Evolutionary conservation across 2,888 invertebrate species (phyloP).

Genomic region (Ormyrus pomaceus): DNA sequence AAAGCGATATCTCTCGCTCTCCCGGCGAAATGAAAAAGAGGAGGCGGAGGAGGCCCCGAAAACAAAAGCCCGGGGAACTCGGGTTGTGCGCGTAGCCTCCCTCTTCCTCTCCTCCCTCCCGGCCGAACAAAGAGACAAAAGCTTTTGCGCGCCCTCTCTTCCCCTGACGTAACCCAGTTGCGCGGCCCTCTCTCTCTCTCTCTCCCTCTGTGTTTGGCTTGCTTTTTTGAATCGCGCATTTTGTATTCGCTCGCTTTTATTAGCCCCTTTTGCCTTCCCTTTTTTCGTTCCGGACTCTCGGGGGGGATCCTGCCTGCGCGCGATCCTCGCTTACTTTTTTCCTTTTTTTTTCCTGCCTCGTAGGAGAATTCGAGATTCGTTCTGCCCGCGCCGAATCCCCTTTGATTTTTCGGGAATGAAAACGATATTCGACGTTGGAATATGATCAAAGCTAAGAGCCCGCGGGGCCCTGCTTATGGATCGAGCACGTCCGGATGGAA

Average conservation of each 20-base stretch:
- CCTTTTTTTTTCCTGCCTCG: too few species aligned
- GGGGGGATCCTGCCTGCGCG: neutral
- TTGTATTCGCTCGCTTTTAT: slow-evolving; percentile 40
- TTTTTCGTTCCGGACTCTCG: neutral
- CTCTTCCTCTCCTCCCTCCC: slow-evolving; percentile 16
- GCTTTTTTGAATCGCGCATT: slow-evolving; percentile 30
- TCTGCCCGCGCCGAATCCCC: neutral
- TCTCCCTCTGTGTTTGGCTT: too few species aligned
- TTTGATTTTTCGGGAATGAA: slow-evolving; percentile 43
- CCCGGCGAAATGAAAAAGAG: slow-evolving; percentile 3
- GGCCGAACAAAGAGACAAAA: slow-evolving; percentile 65
- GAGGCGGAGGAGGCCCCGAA: neutral
- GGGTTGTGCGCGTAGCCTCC: neutral
- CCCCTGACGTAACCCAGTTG: neutral
- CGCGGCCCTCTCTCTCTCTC: neutral
- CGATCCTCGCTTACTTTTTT: too few species aligned
- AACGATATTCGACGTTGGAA: slow-evolving; percentile 43
- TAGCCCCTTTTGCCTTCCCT: slow-evolving; percentile 14
- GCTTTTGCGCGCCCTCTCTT: slow-evolving; percentile 4
- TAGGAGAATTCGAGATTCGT: too few species aligned
- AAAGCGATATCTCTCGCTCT: neutral
- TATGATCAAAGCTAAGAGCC: slow-evolving; percentile 40
- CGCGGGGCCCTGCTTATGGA: neutral
- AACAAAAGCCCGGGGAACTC: slow-evolving; percentile 30
- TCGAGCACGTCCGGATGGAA: neutral